A percentile compares a stretch with the other conserved stretches of the same genome.
Evolutionary conservation across 2,797 vertebrate genomes (phyloP).

Genomic region (Clarias laeviceps): DNA sequence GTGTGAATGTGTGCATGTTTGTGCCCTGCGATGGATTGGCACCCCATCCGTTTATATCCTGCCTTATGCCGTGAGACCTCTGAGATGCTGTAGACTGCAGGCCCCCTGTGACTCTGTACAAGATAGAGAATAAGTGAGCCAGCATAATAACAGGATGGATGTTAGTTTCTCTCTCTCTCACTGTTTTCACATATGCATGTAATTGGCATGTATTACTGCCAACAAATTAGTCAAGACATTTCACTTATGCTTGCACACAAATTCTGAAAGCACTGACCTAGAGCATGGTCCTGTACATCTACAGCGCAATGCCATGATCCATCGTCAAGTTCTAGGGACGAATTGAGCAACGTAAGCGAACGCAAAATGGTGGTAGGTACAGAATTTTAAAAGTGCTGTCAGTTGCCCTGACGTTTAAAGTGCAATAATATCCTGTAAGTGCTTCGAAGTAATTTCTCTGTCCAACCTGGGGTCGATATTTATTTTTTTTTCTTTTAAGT

Average conservation of each 20-base stretch:
- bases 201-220: background rate
- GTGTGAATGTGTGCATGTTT: no score
- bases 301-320: constrained; percentile 24
- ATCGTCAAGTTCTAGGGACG: constrained; percentile 21
- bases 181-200: background rate
- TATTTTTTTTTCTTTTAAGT: constrained; percentile 7
- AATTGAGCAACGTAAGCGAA: constrained; percentile 51
- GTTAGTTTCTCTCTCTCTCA: background rate
- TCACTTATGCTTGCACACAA: background rate
- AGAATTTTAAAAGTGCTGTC: constrained; percentile 49
- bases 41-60: no score
- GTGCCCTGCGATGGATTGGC: no score
- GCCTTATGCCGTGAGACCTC: no score
- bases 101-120: no score
- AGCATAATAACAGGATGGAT: no score
- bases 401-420: constrained; percentile 46
- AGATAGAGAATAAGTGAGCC: no score
- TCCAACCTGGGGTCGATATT: constrained; percentile 31
- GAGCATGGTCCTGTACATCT: constrained; percentile 31
- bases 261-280: constrained; percentile 17
- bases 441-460: constrained; percentile 51
- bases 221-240: background rate
- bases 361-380: constrained; percentile 32
- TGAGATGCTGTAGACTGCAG: no score
- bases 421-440: constrained; percentile 49